phyloP scores from a whole-genome alignment of 2,888 invertebrate genomes.

The Ochropleura leucogaster region DNA sequence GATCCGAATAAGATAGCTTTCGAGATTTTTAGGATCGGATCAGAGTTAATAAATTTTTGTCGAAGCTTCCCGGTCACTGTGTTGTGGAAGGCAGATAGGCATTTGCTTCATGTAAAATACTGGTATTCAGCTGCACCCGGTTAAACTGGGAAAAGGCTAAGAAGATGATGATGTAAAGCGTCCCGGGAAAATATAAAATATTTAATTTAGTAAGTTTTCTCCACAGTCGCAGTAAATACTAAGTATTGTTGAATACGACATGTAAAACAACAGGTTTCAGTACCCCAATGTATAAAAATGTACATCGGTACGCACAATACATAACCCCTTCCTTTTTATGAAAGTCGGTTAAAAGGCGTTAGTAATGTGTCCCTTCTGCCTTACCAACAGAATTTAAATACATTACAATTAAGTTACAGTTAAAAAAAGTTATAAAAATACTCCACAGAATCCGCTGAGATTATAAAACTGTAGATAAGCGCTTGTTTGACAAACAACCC shows the following conservation, averaged over 20 bases:
- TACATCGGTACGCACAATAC: too few relatives aligned
- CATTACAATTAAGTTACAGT: too few relatives aligned
- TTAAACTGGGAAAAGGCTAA: too few relatives aligned
- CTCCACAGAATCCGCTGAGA: constrained; percentile 6
- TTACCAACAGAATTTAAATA: not conserved
- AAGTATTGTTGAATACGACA: not conserved
- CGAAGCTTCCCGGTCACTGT: too few relatives aligned
- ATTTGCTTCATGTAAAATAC: too few relatives aligned
- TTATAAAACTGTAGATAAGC: constrained; percentile 14
- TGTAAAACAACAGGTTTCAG: not conserved
- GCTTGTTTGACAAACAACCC: constrained; percentile 14
- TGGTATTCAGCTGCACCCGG: too few relatives aligned
- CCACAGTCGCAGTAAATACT: not conserved
- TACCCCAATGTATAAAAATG: not conserved
- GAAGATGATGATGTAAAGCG: not conserved
- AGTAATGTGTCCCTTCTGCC: not conserved
- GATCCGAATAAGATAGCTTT: not conserved
- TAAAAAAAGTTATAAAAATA: not conserved
- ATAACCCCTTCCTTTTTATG: too few relatives aligned
- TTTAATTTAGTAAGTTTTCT: not conserved
- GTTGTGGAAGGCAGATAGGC: too few relatives aligned
- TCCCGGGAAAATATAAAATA: not conserved
- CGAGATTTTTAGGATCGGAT: not conserved
- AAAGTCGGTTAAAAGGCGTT: too few relatives aligned
- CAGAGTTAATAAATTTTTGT: not conserved